Evolutionary conservation across 2,888 invertebrate species (phyloP).

Genomic region (Quadroppia sp.): DNA sequence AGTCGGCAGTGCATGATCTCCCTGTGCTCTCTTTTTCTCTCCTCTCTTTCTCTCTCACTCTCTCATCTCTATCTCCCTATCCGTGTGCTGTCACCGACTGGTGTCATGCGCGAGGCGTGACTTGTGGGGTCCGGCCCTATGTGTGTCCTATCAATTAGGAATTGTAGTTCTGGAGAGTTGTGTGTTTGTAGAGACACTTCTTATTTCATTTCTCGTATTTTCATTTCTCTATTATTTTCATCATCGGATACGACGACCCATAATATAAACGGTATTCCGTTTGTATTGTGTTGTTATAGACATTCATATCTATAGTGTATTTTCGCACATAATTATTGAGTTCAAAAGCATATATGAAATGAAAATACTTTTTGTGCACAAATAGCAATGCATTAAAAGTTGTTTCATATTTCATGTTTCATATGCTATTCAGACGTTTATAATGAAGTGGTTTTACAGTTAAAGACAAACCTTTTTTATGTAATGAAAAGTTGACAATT

Average conservation of each 20-base stretch:
- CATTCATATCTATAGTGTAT: neutral
- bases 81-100: neutral
- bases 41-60: neutral
- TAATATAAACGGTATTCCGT: slow-evolving; percentile 10
- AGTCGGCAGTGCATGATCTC: no score
- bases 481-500: neutral
- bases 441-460: slow-evolving; percentile 31
- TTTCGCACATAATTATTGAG: neutral
- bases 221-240: slow-evolving; percentile 36
- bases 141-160: slow-evolving; percentile 37
- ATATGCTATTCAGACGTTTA: slow-evolving; percentile 21
- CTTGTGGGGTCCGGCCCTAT: neutral
- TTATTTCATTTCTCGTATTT: slow-evolving; percentile 30
- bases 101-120: slow-evolving; percentile 32
- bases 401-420: neutral
- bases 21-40: neutral
- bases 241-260: slow-evolving; percentile 25
- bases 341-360: no score
- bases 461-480: neutral
- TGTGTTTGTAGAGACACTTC: slow-evolving; percentile 28
- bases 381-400: neutral
- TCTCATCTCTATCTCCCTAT: neutral
- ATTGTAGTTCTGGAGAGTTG: slow-evolving; percentile 27
- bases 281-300: neutral
- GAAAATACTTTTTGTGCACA: neutral